A percentile compares a stretch with the other conserved stretches of the same genome.
These are phyloP conservation scores for Eumeta japonica DNA, from an alignment of 1,140 invertebrate species.

Conservation along the genomic window DNA sequence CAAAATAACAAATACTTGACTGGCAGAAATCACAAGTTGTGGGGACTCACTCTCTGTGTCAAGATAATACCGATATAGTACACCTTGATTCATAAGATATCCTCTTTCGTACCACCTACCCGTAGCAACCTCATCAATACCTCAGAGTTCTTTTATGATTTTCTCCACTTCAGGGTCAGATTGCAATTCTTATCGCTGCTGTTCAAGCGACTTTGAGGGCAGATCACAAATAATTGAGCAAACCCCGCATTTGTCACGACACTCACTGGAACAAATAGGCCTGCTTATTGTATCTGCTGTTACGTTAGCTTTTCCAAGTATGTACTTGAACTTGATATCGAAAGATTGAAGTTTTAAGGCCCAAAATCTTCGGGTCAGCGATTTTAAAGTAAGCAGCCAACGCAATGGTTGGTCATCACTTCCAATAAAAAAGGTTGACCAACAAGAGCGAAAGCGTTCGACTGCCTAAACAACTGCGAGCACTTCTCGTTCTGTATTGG, in stretches of 20 bases:
- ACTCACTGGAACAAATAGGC: slow-evolving; percentile 11
- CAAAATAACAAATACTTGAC: too few relatives aligned
- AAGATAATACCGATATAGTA: slow-evolving; percentile 7
- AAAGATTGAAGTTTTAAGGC: slow-evolving; percentile 38
- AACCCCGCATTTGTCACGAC: slow-evolving; percentile 5
- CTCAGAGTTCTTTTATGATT: too few relatives aligned
- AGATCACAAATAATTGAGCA: slow-evolving; percentile 9
- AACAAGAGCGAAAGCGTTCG: slow-evolving; percentile 32
- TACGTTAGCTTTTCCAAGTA: slow-evolving; percentile 17
- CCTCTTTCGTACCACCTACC: slow-evolving; percentile 4
- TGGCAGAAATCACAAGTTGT: neutral
- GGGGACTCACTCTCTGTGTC: neutral
- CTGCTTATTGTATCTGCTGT: slow-evolving; percentile 18
- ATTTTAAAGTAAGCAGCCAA: slow-evolving; percentile 46
- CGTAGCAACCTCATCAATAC: neutral
- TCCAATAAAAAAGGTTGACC: slow-evolving; percentile 14
- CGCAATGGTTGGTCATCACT: slow-evolving; percentile 49
- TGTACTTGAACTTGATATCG: slow-evolving; percentile 22
- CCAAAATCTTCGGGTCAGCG: slow-evolving; percentile 43
- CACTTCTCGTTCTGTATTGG: slow-evolving; percentile 43
- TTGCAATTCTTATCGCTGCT: slow-evolving; percentile 1
- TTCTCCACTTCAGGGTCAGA: slow-evolving; percentile 3
- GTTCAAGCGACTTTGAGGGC: neutral
- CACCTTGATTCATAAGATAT: slow-evolving; percentile 7
- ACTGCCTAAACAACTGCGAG: slow-evolving; percentile 51